These are phyloP conservation scores for Asteroscopus sphinx DNA, from an alignment of 2,888 invertebrate genomes.

Conservation along the genomic window DNA sequence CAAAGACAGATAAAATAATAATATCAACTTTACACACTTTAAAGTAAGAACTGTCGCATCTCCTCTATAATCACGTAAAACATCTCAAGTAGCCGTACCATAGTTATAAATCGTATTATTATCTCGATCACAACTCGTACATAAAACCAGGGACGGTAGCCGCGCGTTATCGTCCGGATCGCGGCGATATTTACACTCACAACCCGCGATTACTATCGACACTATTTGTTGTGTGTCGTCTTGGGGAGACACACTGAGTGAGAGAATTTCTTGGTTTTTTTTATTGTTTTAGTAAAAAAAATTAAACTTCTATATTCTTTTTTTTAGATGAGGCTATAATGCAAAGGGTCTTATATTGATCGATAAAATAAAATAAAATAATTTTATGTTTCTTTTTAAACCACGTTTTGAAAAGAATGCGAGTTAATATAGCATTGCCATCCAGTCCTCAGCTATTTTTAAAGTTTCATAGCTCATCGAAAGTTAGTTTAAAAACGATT, in stretches of 20 bases:
- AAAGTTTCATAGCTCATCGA: no score
- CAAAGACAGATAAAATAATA: no score
- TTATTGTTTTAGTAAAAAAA: neutral
- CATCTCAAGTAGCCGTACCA: conserved; percentile 77
- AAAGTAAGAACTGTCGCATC: conserved; percentile 29
- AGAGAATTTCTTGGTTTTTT: neutral
- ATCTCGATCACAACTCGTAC: conserved; percentile 79
- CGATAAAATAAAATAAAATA: no score
- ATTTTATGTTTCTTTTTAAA: no score
- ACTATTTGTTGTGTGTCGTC: conserved; percentile 77
- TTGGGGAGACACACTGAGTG: conserved; percentile 61
- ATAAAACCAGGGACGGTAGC: conserved; percentile 78
- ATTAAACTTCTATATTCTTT: no score
- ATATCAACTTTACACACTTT: no score
- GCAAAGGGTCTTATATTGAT: no score
- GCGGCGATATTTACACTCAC: conserved; percentile 68
- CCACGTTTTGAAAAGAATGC: no score
- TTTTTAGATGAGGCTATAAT: no score
- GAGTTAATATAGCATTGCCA: no score
- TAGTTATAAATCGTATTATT: conserved; percentile 79
- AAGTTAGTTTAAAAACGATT: no score
- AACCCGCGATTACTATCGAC: conserved; percentile 81
- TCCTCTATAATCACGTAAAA: conserved; percentile 58
- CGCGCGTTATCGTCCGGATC: conserved; percentile 72
- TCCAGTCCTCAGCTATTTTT: no score